phyloP scores from a whole-genome alignment of 1,140 invertebrate species.

The Whitmania pigra region DNA sequence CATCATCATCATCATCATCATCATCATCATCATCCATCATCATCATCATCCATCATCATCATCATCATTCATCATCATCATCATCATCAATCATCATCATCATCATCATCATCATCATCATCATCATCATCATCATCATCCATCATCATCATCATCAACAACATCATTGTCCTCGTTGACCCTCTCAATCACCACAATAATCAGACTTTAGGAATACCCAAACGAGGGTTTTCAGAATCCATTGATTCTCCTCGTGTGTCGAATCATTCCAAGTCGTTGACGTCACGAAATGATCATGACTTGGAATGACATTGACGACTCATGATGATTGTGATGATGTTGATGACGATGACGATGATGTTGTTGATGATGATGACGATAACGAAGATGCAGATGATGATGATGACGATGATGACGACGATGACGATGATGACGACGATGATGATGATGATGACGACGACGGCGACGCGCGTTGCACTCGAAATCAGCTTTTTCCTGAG shows the following conservation, averaged over 20 bases:
- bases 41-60: background rate
- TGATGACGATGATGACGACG: slow-evolving; percentile 9
- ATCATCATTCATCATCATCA: background rate
- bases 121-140: background rate
- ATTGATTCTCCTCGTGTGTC: no score
- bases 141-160: background rate
- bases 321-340: background rate
- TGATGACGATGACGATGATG: slow-evolving; percentile 3
- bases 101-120: background rate
- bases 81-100: background rate
- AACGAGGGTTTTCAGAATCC: no score
- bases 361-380: background rate
- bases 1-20: background rate
- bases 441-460: slow-evolving; percentile 11
- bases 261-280: no score
- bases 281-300: no score
- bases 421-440: slow-evolving; percentile 5
- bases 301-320: background rate
- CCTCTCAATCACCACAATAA: no score
- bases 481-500: no score
- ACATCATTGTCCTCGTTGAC: background rate
- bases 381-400: slow-evolving; percentile 1
- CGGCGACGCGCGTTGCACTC: background rate
- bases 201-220: no score
- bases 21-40: background rate